Base-by-base conservation (phyloP, 1,140 invertebrate species). In the Aricia agestis region DNA sequence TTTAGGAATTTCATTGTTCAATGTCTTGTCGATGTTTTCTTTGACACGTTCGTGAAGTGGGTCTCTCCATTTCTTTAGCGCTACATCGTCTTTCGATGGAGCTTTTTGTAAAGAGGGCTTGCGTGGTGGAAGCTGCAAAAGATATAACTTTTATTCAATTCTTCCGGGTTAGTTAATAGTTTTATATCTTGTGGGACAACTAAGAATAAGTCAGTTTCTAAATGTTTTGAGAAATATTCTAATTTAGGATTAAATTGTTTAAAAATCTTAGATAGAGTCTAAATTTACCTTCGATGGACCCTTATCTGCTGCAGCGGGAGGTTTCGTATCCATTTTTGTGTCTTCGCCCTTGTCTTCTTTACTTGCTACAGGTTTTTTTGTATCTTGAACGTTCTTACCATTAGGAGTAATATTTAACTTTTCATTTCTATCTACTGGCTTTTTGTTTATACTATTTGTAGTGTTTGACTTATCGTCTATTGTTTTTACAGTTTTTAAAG, bases 31-130 rank as follows among this genome's bases (percentile, higher is more conserved):
- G 66, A 92, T 91, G 70, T 88, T 92, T 73, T 92, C 90, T 75
- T 93, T 92, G 9, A 92, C 90, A 36, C 90, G 82, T 70, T 92
- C 91, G 67, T 91, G 85, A 45, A 92, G 77, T 31, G 90, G 91
- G 70, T 92, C 92, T 57, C 90, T 86, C 90, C 91, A 92, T 81
- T 92, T 92, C 75, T 92, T 92, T n/a, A 85, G 78, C 58, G 76
- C 80, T n/a, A 87, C 81, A 61, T 92, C 90, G 69, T 92, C 90
- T 77, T 91, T 92, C 13, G 91, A 92, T 1, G 83, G 80, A 72
- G 90, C 88, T 72, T 92, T 91, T 76, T 86, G 85, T 66, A 92
- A 72, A 11, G 90, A 85, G 18, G 91, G 86, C 71, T 91, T 92
- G 13, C 90, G 85, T 10, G 90, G 86, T 25, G 87, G 87, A 9